Conservation (phyloP, 2,797 vertebrate genomes). For the Sparus aurata region DNA sequence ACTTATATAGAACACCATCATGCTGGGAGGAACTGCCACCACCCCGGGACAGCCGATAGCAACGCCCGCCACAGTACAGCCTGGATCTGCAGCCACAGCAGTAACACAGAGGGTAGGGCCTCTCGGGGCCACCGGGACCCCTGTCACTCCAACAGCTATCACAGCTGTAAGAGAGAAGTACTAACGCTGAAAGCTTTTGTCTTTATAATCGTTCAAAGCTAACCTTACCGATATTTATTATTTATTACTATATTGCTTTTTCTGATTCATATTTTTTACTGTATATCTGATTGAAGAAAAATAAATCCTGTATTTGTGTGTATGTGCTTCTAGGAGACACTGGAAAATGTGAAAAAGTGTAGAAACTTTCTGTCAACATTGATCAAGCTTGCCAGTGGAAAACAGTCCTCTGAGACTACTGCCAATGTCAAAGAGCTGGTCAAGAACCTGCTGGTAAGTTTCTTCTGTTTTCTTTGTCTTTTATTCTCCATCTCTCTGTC, state of each 20-base stretch:
- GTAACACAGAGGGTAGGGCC: constrained; percentile 80
- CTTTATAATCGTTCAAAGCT: constrained; percentile 1
- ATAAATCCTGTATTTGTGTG: neutral
- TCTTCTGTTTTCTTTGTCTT: neutral
- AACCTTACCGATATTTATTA: neutral
- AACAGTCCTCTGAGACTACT: constrained; percentile 92
- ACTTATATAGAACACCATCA: constrained; percentile 82
- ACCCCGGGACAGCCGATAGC: constrained; percentile 84
- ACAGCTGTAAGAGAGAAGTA: constrained; percentile 85
- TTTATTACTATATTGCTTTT: neutral
- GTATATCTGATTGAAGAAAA: neutral
- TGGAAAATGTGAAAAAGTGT: constrained; percentile 97
- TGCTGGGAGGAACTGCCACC: constrained; percentile 89
- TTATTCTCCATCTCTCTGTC: neutral
- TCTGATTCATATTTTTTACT: neutral
- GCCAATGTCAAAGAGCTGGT: constrained; percentile 94
- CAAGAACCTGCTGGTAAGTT: constrained; percentile 90
- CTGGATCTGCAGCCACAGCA: constrained; percentile 87
- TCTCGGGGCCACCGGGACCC: constrained; percentile 81
- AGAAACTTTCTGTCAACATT: constrained; percentile 94
- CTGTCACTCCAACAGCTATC: constrained; percentile 84
- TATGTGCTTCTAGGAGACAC: constrained; percentile 87
- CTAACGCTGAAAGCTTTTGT: constrained; percentile 27
- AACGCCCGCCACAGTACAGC: constrained; percentile 88
- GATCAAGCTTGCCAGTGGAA: constrained; percentile 93